phyloP scores from a whole-genome alignment of 2,113 vertebrate genomes.

The Caloenas nicobarica region DNA sequence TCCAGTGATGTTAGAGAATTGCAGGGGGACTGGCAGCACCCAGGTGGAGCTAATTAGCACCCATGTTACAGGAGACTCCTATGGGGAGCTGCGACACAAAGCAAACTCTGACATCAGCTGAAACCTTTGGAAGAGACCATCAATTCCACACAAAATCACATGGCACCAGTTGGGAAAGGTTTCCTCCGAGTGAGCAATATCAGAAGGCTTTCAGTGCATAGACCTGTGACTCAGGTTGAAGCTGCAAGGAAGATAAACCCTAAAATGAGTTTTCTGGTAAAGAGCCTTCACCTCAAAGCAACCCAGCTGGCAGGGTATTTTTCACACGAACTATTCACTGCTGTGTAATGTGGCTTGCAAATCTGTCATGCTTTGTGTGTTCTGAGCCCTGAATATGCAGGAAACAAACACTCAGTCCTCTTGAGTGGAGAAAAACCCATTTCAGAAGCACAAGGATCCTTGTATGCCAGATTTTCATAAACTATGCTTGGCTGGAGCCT shows the following conservation, averaged over 20 bases:
- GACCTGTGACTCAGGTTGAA: not conserved
- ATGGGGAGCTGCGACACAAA: rapidly evolving
- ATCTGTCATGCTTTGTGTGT: not conserved
- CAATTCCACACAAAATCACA: not conserved
- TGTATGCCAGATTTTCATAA: not conserved
- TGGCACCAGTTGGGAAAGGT: not conserved
- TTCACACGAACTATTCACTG: not conserved
- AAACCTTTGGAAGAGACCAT: not conserved
- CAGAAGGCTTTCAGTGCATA: not conserved
- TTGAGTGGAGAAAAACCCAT: not conserved
- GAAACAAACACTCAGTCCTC: rapidly evolving
- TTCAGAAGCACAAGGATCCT: not conserved
- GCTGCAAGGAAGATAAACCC: not conserved
- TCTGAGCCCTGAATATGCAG: not conserved
- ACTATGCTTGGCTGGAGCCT: rapidly evolving
- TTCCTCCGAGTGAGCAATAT: not conserved
- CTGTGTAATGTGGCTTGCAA: not conserved
- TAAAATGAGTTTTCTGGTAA: not conserved
- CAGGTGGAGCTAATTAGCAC: not conserved
- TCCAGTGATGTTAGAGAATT: not conserved
- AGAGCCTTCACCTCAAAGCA: not conserved
- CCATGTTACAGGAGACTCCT: not conserved
- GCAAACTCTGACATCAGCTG: not conserved
- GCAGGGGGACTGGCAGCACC: not conserved
- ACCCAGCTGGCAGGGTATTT: not conserved